A percentile compares a stretch with the other conserved stretches of the same genome.
Conservation (phyloP, 2,888 invertebrate genomes). For the Eupsilia transversa region DNA sequence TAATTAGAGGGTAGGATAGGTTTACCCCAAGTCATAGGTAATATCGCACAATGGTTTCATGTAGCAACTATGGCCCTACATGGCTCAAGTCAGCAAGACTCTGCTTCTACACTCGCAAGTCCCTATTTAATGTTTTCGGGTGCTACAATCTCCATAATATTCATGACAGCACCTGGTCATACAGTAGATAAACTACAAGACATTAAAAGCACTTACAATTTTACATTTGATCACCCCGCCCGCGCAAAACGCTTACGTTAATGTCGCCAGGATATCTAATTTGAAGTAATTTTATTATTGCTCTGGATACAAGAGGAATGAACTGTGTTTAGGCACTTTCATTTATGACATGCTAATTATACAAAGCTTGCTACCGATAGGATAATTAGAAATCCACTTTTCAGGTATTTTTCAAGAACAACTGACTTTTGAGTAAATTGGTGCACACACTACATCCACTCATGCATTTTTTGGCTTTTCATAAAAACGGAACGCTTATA, state of each 20-base stretch:
- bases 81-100: background rate
- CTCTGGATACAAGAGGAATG: slow-evolving; percentile 58
- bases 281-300: slow-evolving; percentile 47
- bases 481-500: background rate
- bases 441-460: background rate
- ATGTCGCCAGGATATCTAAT: slow-evolving; percentile 52
- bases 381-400: slow-evolving; percentile 20
- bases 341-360: slow-evolving; percentile 22
- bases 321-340: slow-evolving; percentile 38
- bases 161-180: slow-evolving; percentile 53
- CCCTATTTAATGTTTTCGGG: slow-evolving; percentile 1
- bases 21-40: slow-evolving; percentile 2
- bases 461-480: background rate
- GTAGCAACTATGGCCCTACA: slow-evolving; percentile 19
- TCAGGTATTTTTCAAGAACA: background rate
- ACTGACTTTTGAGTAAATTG: background rate
- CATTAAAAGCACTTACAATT: slow-evolving; percentile 57
- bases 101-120: slow-evolving; percentile 4
- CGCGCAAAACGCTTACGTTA: slow-evolving; percentile 37
- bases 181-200: slow-evolving; percentile 51
- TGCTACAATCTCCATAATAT: slow-evolving; percentile 31
- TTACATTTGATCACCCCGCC: slow-evolving; percentile 51
- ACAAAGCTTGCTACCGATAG: slow-evolving; percentile 10
- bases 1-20: slow-evolving; percentile 6
- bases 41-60: background rate